Conservation (phyloP, 2,888 invertebrate genomes). For the Chesias legatella region DNA sequence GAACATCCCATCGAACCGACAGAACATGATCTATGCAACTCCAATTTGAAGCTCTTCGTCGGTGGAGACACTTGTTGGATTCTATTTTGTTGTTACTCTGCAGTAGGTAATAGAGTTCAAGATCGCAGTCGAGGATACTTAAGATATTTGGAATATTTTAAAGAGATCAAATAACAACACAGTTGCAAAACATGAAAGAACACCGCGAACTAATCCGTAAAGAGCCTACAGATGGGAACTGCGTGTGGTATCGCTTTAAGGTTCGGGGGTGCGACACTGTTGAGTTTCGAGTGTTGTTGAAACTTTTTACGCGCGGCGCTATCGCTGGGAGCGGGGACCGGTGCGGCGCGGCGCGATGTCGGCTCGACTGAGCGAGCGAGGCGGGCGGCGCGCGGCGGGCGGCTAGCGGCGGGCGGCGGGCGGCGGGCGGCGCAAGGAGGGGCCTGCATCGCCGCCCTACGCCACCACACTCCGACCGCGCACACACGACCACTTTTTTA, state of each 20-base stretch:
- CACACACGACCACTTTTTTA: conserved; percentile 78
- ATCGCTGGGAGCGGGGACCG: conserved; percentile 55
- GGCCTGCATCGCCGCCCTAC: conserved; percentile 75
- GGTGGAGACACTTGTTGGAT: conserved; percentile 30
- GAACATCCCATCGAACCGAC: conserved; percentile 72
- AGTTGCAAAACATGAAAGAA: conserved; percentile 24
- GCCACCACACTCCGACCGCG: conserved; percentile 76
- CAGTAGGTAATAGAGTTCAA: conserved; percentile 1
- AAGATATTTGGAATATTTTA: conserved; percentile 2
- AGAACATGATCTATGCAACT: conserved; percentile 61
- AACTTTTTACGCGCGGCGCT: conserved; percentile 74
- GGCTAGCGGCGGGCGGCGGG: conserved; percentile 73
- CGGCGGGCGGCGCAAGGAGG: conserved; percentile 71
- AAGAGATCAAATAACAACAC: conserved; percentile 32
- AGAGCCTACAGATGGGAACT: conserved; percentile 23
- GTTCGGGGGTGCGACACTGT: conserved; percentile 42
- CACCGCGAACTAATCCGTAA: conserved; percentile 37
- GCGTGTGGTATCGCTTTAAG: conserved; percentile 27
- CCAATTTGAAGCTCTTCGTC: conserved; percentile 30
- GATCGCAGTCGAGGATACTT: conserved; percentile 16
- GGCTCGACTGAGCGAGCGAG: conserved; percentile 70
- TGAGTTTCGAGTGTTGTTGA: conserved; percentile 62
- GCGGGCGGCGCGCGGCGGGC: conserved; percentile 73
- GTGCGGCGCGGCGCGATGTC: conserved; percentile 68
- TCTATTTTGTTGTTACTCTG: conserved; percentile 15